A percentile compares a stretch with the other conserved stretches of the same genome.
Conservation (phyloP, 2,888 invertebrate genomes). For the Epirrita christyi region DNA sequence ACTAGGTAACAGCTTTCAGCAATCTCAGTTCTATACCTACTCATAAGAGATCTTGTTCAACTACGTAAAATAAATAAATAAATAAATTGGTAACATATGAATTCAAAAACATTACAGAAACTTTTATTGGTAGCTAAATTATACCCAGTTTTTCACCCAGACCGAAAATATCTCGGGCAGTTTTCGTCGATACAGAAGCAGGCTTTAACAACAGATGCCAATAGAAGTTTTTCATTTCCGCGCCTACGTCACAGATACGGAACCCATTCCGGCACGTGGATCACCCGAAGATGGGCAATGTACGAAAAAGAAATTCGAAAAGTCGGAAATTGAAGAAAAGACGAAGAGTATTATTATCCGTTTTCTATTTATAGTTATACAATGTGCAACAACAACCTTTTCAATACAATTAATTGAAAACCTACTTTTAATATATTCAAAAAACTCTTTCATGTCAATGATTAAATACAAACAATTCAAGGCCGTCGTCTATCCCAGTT, state of each 20-base stretch:
- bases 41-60: background rate
- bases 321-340: conserved; percentile 53
- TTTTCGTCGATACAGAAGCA: conserved; percentile 47
- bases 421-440: conserved; percentile 23
- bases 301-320: conserved; percentile 50
- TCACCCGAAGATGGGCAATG: conserved; percentile 56
- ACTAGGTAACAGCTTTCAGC: conserved; percentile 40
- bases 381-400: conserved; percentile 39
- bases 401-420: conserved; percentile 39
- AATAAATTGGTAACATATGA: no score
- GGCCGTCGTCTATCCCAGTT: no score
- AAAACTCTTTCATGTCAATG: no score
- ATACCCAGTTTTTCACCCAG: conserved; percentile 9
- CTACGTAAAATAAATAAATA: background rate
- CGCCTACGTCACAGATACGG: conserved; percentile 64
- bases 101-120: no score
- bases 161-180: conserved; percentile 34
- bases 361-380: conserved; percentile 41
- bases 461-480: no score
- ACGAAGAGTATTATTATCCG: conserved; percentile 45
- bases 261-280: conserved; percentile 66
- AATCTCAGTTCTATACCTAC: conserved; percentile 9
- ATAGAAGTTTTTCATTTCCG: conserved; percentile 74
- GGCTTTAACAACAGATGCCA: conserved; percentile 60
- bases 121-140: background rate